Evolutionary conservation across 1,140 invertebrate species (phyloP).

Genomic region (Battus philenor): DNA sequence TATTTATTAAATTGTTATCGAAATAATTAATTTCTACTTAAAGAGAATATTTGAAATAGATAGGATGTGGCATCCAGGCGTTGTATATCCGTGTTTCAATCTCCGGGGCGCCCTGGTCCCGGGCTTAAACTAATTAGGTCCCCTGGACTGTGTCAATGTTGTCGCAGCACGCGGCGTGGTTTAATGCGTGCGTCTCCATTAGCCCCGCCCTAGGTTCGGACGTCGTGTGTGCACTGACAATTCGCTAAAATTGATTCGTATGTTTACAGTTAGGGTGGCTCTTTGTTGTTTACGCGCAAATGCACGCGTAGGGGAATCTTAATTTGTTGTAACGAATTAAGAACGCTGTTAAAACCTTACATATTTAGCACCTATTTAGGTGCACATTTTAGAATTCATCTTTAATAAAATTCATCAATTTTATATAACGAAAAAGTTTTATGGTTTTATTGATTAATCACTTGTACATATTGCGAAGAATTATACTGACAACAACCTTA

Average conservation of each 20-base stretch:
- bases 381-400: no score
- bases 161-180: constrained; percentile 37
- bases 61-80: no score
- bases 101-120: constrained; percentile 28
- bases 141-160: constrained; percentile 46
- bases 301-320: constrained; percentile 1
- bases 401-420: no score
- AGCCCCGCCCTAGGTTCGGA: constrained; percentile 39
- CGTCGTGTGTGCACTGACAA: constrained; percentile 33
- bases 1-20: no score
- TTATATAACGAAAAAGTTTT: no score
- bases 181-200: constrained; percentile 55
- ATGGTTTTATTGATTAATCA: no score
- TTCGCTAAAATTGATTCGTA: constrained; percentile 55
- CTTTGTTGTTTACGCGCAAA: neutral
- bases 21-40: no score
- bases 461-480: no score
- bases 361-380: no score
- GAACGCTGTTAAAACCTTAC: no score
- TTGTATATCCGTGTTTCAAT: constrained; percentile 18
- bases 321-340: constrained; percentile 5
- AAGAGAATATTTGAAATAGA: no score
- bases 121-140: constrained; percentile 50
- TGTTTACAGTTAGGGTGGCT: constrained; percentile 24
- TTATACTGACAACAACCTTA: no score